Conservation (phyloP, 2,113 vertebrate genomes). For the Diglossa brunneiventris region DNA sequence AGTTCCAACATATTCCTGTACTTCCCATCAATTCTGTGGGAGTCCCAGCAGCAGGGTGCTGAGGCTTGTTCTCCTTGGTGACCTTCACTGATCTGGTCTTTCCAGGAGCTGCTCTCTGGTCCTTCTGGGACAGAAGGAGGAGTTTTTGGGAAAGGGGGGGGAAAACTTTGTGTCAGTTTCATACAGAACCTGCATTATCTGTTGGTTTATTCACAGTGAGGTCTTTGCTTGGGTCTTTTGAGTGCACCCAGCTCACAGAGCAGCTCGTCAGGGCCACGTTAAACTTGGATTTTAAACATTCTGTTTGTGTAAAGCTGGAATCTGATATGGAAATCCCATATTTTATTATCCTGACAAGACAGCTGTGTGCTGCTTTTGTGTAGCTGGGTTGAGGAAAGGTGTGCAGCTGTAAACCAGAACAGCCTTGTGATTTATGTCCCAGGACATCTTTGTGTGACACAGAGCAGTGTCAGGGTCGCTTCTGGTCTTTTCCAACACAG, state of each 20-base stretch:
- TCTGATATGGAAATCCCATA: not conserved
- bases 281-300: not conserved
- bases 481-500: slow-evolving; percentile 37
- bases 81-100: not conserved
- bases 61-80: not conserved
- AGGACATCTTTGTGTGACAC: not conserved
- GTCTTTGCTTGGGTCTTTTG: not conserved
- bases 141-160: not conserved
- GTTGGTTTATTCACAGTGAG: fast-evolving
- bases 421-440: not conserved
- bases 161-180: not conserved
- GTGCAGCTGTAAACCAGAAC: not conserved
- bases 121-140: not conserved
- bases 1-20: not conserved
- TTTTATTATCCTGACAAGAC: not conserved
- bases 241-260: not conserved
- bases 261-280: fast-evolving
- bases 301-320: not conserved
- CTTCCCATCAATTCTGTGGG: not conserved
- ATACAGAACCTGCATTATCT: not conserved
- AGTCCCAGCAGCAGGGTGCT: not conserved
- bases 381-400: not conserved
- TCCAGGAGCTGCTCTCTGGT: not conserved
- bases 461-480: not conserved
- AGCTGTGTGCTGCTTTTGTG: not conserved